A percentile compares a stretch with the other conserved stretches of the same genome.
phyloP scores from a whole-genome alignment of 2,797 vertebrate genomes.

The Cossypha heuglini region DNA sequence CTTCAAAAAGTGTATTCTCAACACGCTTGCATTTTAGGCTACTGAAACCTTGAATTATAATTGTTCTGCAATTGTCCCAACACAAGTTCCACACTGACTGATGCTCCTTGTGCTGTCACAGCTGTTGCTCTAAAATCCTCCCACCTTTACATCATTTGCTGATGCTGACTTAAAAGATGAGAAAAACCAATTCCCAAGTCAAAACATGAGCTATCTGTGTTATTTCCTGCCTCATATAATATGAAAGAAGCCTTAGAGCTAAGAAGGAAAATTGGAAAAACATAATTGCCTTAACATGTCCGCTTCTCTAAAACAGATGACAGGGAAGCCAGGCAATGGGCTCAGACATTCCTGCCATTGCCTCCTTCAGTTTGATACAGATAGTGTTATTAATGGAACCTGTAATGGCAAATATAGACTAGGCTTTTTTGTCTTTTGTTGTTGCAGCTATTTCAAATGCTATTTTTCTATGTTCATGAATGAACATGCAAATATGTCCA shows the following conservation, averaged over 20 bases:
- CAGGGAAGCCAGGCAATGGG: fast-evolving
- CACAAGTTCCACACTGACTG: neutral
- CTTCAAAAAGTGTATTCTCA: neutral
- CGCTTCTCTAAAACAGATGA: neutral
- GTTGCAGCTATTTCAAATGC: neutral
- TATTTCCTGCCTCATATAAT: neutral
- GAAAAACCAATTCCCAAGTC: neutral
- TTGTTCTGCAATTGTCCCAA: neutral
- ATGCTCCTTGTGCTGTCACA: neutral
- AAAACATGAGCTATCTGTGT: neutral
- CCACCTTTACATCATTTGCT: neutral
- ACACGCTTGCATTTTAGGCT: neutral
- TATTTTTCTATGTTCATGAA: neutral
- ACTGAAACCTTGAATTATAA: neutral
- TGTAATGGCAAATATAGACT: neutral
- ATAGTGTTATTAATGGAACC: neutral
- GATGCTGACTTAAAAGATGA: neutral
- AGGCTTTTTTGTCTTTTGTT: neutral
- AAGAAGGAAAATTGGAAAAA: neutral
- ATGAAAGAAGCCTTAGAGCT: neutral
- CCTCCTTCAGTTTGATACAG: neutral
- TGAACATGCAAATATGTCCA: neutral
- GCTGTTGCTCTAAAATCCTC: neutral
- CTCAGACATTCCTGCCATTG: neutral
- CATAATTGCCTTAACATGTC: neutral